Conservation (phyloP, 2,113 vertebrate species). For the Poicephalus gulielmi region DNA sequence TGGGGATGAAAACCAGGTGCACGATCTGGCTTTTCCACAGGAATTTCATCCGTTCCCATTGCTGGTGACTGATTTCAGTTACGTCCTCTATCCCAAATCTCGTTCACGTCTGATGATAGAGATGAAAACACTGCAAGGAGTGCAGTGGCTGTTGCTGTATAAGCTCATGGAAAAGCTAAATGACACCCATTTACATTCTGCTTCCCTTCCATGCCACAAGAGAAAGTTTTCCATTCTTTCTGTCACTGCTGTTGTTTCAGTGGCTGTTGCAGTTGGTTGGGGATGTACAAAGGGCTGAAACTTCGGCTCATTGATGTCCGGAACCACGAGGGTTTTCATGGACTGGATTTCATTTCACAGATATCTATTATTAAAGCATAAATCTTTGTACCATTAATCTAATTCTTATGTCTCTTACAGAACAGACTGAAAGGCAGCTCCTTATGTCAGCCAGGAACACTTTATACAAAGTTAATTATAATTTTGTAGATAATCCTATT, state of each 20-base stretch:
- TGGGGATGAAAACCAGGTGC: neutral
- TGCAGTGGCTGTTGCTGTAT: neutral
- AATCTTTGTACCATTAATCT: neutral
- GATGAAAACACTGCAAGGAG: neutral
- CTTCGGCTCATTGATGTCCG: neutral
- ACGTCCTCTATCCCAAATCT: neutral
- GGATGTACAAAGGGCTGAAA: neutral
- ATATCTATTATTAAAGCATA: neutral
- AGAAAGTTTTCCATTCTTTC: neutral
- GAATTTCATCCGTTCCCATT: neutral
- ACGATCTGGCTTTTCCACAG: neutral
- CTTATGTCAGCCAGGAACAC: neutral
- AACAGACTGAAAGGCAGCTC: neutral
- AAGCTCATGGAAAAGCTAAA: neutral
- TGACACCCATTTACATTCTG: neutral
- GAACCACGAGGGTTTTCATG: neutral
- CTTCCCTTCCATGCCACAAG: neutral
- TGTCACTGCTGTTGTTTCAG: neutral
- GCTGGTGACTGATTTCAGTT: neutral
- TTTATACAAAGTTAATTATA: neutral
- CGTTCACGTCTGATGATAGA: neutral
- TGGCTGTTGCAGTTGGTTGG: neutral
- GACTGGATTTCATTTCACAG: neutral
- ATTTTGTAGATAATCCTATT: neutral
- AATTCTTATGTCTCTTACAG: neutral